Base-by-base conservation (phyloP, 2,797 vertebrate species). In the Babyrousa celebensis region DNA sequence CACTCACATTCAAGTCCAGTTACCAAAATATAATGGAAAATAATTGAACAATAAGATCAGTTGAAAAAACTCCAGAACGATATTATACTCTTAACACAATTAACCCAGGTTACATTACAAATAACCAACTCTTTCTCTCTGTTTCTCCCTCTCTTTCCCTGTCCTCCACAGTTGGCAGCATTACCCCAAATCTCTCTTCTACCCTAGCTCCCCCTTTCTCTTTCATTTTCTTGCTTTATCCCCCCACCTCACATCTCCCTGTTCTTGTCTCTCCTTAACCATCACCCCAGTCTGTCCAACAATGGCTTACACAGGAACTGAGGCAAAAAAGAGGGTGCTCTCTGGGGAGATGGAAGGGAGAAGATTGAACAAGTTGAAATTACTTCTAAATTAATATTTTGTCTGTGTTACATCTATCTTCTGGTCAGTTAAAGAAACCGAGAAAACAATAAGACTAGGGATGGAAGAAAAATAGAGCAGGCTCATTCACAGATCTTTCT, bases 31-130 rank as follows among this genome's bases (percentile, higher is more conserved):
- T 18, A 70, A 70, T 56, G 54, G 48, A 20, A 77, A 96, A 92
- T 32, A 85, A 75, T 54, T 18, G 6, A 84, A 85, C 89, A 96
- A 83, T 70, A 23, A 6, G 63, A 18, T 89, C 78, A 52, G 48
- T 48, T 85, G 63, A 83, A 67, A 94, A 92, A 89, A 70, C 63
- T 85, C 48, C 62, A 83, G 56, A 94, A 15, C 94, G 15, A 88
- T 23, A 89, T 67, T 62, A 72, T 7, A 71, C 10, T 91, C 60
- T 25, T 75, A 85, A 82, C 5, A 52, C 1, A 80, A 0, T 91
- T 99, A 29, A 99, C 98, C 6, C 48, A 77, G 25, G 32, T 94
- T 48, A 95, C 98, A 2, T 63, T 99, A 60, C 90, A 95, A 54
- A 98, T 99, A 32, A 85, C 99, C 14, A 97, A 98, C 27, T 83